A percentile compares a stretch with the other conserved stretches of the same genome.
These are phyloP conservation scores for Alethe diademata DNA, from an alignment of 2,113 vertebrate species.

Conservation along the genomic window DNA sequence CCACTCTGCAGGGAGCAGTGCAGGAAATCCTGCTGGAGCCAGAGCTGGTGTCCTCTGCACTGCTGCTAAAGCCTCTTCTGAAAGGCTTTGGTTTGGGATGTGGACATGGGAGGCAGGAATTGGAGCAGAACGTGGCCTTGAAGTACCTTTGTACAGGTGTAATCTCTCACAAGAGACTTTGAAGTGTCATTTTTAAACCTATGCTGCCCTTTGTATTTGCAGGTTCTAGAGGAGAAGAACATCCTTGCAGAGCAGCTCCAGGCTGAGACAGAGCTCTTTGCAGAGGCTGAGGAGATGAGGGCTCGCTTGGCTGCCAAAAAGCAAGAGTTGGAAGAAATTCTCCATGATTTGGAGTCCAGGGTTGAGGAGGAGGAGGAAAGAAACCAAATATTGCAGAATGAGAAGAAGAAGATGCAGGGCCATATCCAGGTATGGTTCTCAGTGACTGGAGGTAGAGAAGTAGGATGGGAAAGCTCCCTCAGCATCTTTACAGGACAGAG, in stretches of 20 bases:
- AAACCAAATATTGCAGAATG: slow-evolving; percentile 92
- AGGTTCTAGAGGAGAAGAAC: slow-evolving; percentile 96
- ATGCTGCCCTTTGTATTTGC: not conserved
- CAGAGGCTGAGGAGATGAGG: slow-evolving; percentile 97
- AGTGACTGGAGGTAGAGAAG: not conserved
- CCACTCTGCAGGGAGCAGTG: not conserved
- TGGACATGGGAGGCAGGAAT: not conserved
- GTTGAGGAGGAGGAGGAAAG: slow-evolving; percentile 98
- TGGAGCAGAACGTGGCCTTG: not conserved
- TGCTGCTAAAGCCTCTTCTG: not conserved
- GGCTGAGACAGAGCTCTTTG: slow-evolving; percentile 96
- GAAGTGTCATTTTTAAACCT: not conserved
- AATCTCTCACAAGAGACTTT: not conserved
- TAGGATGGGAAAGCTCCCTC: not conserved
- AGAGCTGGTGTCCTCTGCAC: not conserved
- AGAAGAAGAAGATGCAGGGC: slow-evolving; percentile 98
- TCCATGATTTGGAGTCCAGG: slow-evolving; percentile 94
- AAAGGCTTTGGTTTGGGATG: not conserved
- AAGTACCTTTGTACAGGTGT: rapidly evolving
- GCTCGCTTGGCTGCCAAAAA: slow-evolving; percentile 94
- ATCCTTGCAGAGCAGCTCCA: slow-evolving; percentile 97
- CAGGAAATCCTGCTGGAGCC: not conserved
- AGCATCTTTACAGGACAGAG: rapidly evolving
- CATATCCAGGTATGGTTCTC: slow-evolving; percentile 87
- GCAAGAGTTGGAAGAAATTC: slow-evolving; percentile 95